Evolutionary conservation across 2,113 vertebrate species (phyloP), one percentile per base, ranked within the genome.

Genomic region (Epinephelus moara): DNA sequence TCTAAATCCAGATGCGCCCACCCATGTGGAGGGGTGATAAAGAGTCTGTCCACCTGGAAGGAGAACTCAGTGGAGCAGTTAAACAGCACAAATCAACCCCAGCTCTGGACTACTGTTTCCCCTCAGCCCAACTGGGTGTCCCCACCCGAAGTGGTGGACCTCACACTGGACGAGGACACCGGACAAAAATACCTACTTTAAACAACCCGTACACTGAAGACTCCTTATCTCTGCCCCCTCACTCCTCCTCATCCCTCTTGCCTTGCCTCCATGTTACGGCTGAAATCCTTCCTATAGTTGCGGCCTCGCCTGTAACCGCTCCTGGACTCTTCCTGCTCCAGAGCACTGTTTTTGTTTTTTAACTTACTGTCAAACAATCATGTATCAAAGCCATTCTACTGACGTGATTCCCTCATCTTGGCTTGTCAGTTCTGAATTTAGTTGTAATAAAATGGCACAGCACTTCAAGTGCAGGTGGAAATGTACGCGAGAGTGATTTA

Each of bases 101-200:
- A 96, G 85, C 92, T 96, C 91, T 98, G 98, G 98, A 97, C 97
- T 94, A 93, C 96, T 27, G 96, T 97, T 90, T 92, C 95, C 17
- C 95, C 97, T 47, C 97, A 97, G 95, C 96, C 97, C 90, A 97
- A 94, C 81, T 99, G 98, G 97, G 96, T 96, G 74, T 97, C 97
- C 0, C 97, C 98, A 1, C 91, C 97, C 0, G 98, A 99, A 92
- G 98, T 99, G 81, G 98, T 99, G 67, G 98, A 99, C 90, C 98
- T 99, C 78, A 99, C 98, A 25, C 93, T 99, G 95, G 98, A 99
- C 74, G 98, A 99, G 94, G 98, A 99, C 71, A 93, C 93, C 81
- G 95, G 97, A 72, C 97, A 96, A 94, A 97, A 97, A 97, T 98
- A 97, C 92, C 96, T 99, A 93, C 97, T 98, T 96, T 99, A 95